Percentiles rank a stretch among this genome's conserved stretches.
Evolutionary conservation across 2,888 invertebrate genomes (phyloP).

Genomic region (Gymnocheta viridis): DNA sequence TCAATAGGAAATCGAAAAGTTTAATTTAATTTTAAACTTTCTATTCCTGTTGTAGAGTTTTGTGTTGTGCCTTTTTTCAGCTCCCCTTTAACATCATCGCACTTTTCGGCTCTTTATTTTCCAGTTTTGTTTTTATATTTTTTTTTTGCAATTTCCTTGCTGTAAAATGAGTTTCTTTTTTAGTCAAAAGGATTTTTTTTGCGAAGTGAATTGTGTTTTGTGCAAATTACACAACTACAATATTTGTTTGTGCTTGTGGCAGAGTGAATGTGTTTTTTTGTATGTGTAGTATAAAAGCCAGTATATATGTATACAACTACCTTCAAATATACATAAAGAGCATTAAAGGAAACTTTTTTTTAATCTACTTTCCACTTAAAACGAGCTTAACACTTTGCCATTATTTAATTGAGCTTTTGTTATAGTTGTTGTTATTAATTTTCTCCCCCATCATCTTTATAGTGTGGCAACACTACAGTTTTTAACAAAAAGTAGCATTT

Average conservation of each 20-base stretch:
- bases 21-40: slow-evolving; percentile 68
- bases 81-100: neutral
- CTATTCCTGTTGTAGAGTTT: slow-evolving; percentile 42
- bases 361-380: slow-evolving; percentile 58
- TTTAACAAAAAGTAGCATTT: slow-evolving; percentile 2
- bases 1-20: slow-evolving; percentile 66
- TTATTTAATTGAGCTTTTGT: slow-evolving; percentile 63
- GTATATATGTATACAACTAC: neutral
- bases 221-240: slow-evolving; percentile 11
- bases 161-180: slow-evolving; percentile 57
- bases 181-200: slow-evolving; percentile 35
- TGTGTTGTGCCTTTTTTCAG: neutral
- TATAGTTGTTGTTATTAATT: neutral
- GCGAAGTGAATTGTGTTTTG: slow-evolving; percentile 5
- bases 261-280: neutral
- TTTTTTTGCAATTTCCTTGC: slow-evolving; percentile 66
- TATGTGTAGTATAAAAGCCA: neutral
- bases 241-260: neutral
- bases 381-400: slow-evolving; percentile 61
- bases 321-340: neutral
- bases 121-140: no score
- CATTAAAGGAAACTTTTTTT: slow-evolving; percentile 32
- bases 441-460: neutral
- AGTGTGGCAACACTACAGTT: slow-evolving; percentile 29
- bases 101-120: neutral